These are phyloP conservation scores for Cossypha heuglini DNA, from an alignment of 2,797 vertebrate species.

Conservation along the genomic window DNA sequence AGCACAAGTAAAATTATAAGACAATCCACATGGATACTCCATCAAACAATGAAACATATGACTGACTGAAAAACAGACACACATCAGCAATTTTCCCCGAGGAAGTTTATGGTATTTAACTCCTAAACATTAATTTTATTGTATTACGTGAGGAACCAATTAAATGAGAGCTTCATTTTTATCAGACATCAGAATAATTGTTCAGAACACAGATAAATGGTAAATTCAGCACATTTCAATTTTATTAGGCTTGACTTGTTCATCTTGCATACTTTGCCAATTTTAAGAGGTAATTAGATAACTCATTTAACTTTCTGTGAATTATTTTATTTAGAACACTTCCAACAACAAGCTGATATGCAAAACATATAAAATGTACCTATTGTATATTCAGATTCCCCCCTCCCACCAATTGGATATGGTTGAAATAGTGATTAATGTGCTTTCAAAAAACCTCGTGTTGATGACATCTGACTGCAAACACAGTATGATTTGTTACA, in stretches of 20 bases:
- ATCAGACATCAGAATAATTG: conserved; percentile 54
- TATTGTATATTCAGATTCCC: not conserved
- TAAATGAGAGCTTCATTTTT: conserved; percentile 67
- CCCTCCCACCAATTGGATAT: not conserved
- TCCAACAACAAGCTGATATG: not conserved
- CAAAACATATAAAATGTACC: not conserved
- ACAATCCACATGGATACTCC: conserved; percentile 58
- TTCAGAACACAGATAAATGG: conserved; percentile 55
- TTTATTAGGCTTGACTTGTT: conserved; percentile 68
- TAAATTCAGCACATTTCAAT: conserved; percentile 65
- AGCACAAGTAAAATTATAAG: conserved; percentile 39
- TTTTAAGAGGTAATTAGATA: conserved; percentile 66
- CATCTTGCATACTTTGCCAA: conserved; percentile 31
- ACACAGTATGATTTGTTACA: conserved; percentile 27
- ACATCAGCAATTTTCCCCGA: conserved; percentile 68
- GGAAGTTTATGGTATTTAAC: conserved; percentile 73
- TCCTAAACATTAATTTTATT: conserved; percentile 77
- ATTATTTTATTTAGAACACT: conserved; percentile 52
- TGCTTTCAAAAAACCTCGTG: not conserved
- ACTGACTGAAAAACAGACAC: conserved; percentile 64
- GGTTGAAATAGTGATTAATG: conserved; percentile 46
- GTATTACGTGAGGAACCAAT: conserved; percentile 67
- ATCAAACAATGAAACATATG: conserved; percentile 73
- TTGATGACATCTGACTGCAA: conserved; percentile 38
- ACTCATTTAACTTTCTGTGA: conserved; percentile 50